Percentiles rank a stretch among this genome's conserved stretches.
phyloP scores from a whole-genome alignment of 2,888 invertebrate species.

The Eledona agricola region DNA sequence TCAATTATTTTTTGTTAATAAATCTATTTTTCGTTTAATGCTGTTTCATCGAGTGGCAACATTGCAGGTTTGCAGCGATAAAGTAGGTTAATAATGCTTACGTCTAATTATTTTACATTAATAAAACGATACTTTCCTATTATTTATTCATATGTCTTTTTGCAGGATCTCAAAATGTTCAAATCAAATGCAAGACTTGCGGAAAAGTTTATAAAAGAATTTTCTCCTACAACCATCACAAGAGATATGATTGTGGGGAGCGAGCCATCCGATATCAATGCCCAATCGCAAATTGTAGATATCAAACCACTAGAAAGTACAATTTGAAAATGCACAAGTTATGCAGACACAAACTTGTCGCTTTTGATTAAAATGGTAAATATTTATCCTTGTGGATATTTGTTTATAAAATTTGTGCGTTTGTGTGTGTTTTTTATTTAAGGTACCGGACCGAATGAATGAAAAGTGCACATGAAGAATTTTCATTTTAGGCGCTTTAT shows the following conservation, averaged over 20 bases:
- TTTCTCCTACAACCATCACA: conserved; percentile 24
- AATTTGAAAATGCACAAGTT: conserved; percentile 19
- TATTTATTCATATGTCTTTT: conserved; percentile 1
- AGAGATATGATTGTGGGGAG: conserved; percentile 26
- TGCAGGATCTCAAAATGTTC: conserved; percentile 1
- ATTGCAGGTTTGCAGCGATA: too few relatives aligned
- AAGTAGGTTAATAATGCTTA: too few relatives aligned
- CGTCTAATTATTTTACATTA: too few relatives aligned
- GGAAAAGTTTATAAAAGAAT: conserved; percentile 19
- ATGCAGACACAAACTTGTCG: conserved; percentile 11
- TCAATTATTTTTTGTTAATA: conserved; percentile 8
- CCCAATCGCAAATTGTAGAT: conserved; percentile 5
- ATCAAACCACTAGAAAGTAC: conserved; percentile 17
- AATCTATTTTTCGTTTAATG: conserved; percentile 4
- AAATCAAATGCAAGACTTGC: conserved; percentile 18
- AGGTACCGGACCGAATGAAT: too few relatives aligned
- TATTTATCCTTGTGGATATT: too few relatives aligned
- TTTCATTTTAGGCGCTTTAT: too few relatives aligned
- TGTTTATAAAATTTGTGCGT: too few relatives aligned
- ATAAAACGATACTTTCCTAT: neutral
- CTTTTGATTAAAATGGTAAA: neutral
- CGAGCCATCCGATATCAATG: conserved; percentile 8
- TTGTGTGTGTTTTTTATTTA: too few relatives aligned
- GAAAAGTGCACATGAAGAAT: too few relatives aligned
- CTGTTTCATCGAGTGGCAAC: conserved; percentile 5